phyloP scores from a whole-genome alignment of 2,113 vertebrate species.

The Ammodytes marinus region DNA sequence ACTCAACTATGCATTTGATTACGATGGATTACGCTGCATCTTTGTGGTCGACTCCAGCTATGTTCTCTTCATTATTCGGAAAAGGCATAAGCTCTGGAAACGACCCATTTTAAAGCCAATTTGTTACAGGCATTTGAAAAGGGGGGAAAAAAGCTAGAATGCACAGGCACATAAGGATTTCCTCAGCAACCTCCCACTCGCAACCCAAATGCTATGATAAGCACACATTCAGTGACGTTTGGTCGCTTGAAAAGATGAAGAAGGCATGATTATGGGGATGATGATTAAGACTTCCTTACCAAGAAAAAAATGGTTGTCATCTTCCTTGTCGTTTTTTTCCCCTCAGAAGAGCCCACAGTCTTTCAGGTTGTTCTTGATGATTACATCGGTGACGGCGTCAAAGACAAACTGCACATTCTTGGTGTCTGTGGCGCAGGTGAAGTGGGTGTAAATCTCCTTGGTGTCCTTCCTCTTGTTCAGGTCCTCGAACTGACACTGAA shows the following conservation, averaged over 20 bases:
- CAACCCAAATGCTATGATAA: background rate
- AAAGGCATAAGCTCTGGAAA: slow-evolving; percentile 1
- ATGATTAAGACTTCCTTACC: slow-evolving; percentile 59
- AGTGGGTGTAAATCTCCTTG: slow-evolving; percentile 99
- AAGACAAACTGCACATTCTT: slow-evolving; percentile 99
- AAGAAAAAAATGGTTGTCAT: slow-evolving; percentile 18
- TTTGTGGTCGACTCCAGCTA: slow-evolving; percentile 5
- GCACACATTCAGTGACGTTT: background rate
- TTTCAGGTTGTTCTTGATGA: slow-evolving; percentile 99
- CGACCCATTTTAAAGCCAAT: slow-evolving; percentile 4
- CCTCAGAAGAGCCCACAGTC: slow-evolving; percentile 97
- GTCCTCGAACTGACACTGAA: slow-evolving; percentile 98
- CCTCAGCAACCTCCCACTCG: background rate
- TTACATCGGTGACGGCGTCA: slow-evolving; percentile 98
- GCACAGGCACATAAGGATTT: background rate
- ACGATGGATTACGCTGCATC: slow-evolving; percentile 20
- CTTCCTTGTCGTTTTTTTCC: background rate
- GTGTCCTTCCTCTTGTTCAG: slow-evolving; percentile 99
- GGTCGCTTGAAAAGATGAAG: background rate
- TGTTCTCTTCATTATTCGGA: background rate
- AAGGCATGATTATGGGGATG: background rate
- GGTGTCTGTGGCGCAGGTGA: slow-evolving; percentile 98
- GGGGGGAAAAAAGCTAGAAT: background rate
- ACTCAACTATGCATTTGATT: slow-evolving; percentile 24
- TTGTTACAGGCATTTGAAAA: background rate